A percentile compares a stretch with the other conserved stretches of the same genome.
These are phyloP conservation scores for Podarcis cretensis DNA, from an alignment of 2,113 vertebrate species.

Conservation along the genomic window DNA sequence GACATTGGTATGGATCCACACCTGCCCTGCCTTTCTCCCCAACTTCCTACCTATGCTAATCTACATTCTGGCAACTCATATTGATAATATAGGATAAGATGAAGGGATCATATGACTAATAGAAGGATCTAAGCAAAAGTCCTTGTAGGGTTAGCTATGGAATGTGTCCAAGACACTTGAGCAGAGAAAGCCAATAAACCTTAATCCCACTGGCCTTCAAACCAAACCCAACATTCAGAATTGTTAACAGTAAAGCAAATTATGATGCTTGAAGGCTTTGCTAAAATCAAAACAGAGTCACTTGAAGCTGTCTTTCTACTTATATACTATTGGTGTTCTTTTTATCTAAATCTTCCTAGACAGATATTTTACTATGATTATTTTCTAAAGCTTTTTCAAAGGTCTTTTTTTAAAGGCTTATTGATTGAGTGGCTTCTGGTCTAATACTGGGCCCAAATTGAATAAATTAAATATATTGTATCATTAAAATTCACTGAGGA, in stretches of 20 bases:
- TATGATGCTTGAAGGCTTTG: neutral
- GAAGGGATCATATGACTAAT: neutral
- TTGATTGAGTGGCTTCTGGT: neutral
- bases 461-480: neutral
- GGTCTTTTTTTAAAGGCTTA: neutral
- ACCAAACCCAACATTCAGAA: neutral
- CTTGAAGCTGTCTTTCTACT: neutral
- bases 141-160: neutral
- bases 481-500: neutral
- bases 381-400: neutral
- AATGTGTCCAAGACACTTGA: neutral
- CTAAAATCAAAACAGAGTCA: accelerated
- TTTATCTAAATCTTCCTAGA: neutral
- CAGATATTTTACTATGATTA: neutral
- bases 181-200: neutral
- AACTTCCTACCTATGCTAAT: neutral
- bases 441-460: neutral
- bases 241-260: neutral
- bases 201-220: neutral
- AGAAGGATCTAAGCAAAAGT: neutral
- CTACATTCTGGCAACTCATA: neutral
- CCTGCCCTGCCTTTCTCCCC: neutral
- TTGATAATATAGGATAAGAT: neutral
- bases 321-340: neutral
- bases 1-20: neutral